Evolutionary conservation across 2,797 vertebrate species (phyloP).

Genomic region (Leptoclinus maculatus): DNA sequence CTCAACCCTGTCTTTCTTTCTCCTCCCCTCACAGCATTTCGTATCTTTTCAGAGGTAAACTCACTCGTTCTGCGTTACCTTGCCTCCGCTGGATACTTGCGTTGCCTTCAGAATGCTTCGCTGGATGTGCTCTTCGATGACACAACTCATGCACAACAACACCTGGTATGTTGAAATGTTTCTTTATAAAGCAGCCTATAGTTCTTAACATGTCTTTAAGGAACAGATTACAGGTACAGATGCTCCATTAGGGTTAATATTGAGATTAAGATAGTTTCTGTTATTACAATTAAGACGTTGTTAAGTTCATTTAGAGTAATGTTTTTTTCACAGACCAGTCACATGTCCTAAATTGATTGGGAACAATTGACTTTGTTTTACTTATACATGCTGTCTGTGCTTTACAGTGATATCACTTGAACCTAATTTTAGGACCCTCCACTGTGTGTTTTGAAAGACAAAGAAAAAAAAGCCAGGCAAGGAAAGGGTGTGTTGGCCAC

Average conservation of each 20-base stretch:
- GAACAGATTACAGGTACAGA: not conserved
- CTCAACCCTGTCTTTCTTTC: constrained; percentile 46
- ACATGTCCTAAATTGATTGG: not conserved
- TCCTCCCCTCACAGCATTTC: constrained; percentile 64
- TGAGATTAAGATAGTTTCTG: not conserved
- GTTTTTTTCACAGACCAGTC: constrained; percentile 4
- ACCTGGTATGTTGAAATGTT: constrained; percentile 63
- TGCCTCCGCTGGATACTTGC: constrained; percentile 20
- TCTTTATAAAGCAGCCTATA: not conserved
- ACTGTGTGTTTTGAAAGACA: constrained; percentile 16
- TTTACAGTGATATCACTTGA: constrained; percentile 8
- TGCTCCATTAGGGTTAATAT: not conserved
- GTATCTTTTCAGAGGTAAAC: constrained; percentile 42
- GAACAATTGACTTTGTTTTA: not conserved
- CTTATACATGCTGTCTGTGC: not conserved
- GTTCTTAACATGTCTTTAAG: not conserved
- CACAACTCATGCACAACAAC: constrained; percentile 2
- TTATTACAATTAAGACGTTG: not conserved
- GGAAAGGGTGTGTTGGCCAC: constrained; percentile 57
- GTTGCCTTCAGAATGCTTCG: constrained; percentile 4
- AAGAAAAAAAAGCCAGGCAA: constrained; percentile 25
- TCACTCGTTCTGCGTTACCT: constrained; percentile 15
- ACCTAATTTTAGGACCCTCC: not conserved
- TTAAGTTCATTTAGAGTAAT: not conserved
- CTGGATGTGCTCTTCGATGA: constrained; percentile 33